Evolutionary conservation across 2,888 invertebrate genomes (phyloP), one percentile per base, ranked within the genome.

Genomic region (Lordiphosa andalusiaca): DNA sequence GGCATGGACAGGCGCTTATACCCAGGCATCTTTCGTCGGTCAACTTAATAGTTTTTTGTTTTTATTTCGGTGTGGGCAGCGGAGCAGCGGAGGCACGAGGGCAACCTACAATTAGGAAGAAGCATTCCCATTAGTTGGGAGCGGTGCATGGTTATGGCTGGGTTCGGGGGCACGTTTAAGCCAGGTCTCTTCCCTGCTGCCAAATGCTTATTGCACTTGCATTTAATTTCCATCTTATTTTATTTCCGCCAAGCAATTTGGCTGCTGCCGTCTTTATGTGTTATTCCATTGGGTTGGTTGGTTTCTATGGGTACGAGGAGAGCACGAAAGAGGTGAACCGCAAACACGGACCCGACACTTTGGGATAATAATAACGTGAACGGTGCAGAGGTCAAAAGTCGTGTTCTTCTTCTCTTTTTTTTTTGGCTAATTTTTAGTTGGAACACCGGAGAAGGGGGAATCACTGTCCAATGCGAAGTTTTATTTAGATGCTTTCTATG

Each of bases 121-220:
- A 30, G 30, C 30, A 3, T 30, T 30, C 9, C 30, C 9, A 30
- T 30, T 30, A 30, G 9, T 30, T 30, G 30, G 9, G 7, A 30
- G 52, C 54, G 60, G 60, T 53, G 60, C 50, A 41, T 21, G 41
- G 40, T 66, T 68, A 74, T 77, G 44, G 50, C 52, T 39, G 54
- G 38, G 53, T 36, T 55, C 53, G 40, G 23, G 35, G 49, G 59
- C 76, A 68, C 67, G 57, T 69, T 72, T 61, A 68, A 65, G 64
- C 69, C 58, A 44, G 37, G 30, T 44, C 7, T 3, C 16, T 23
- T 44, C 46, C n/a, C 19, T 47, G 30, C 67, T 68, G 67, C 64
- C 57, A 71, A 78, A 80, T 69, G 47, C 73, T 63, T 58, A 47
- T 68, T 63, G 63, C 55, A 53, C 30, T 53, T 52, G 4, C 19